A percentile compares a stretch with the other conserved stretches of the same genome.
Evolutionary conservation across 1,140 invertebrate genomes (phyloP).

Genomic region (Leguminivora glycinivorella): DNA sequence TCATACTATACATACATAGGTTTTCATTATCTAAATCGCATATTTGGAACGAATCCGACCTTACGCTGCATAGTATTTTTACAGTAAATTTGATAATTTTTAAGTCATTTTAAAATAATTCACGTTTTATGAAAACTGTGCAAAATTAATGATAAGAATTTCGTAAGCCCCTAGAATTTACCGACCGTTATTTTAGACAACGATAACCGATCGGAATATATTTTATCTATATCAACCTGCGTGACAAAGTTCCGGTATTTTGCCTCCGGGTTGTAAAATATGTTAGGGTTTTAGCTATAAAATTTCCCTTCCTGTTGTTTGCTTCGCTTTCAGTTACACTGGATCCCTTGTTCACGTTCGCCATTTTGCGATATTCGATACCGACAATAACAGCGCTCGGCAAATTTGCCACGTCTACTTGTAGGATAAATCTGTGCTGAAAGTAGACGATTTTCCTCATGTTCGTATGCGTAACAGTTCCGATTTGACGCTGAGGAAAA

Average conservation of each 20-base stretch:
- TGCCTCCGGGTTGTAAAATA: conserved; percentile 39
- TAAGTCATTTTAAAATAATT: no score
- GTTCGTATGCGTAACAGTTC: neutral
- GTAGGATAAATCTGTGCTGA: conserved; percentile 13
- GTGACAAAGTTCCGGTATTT: conserved; percentile 32
- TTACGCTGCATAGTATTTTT: no score
- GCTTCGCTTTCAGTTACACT: conserved; percentile 43
- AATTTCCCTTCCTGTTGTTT: conserved; percentile 38
- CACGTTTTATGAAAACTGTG: no score
- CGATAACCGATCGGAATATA: conserved; percentile 26
- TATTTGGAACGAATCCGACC: no score
- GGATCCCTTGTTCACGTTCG: conserved; percentile 35
- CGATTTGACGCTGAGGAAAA: neutral
- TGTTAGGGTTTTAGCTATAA: conserved; percentile 44
- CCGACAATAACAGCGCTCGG: conserved; percentile 44
- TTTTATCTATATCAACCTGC: conserved; percentile 30
- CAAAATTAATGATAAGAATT: neutral
- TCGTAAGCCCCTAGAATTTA: neutral
- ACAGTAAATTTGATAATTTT: no score
- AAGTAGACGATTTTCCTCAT: neutral
- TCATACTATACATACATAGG: no score
- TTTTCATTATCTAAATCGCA: no score
- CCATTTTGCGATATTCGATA: conserved; percentile 50
- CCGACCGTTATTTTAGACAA: neutral
- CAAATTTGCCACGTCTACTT: conserved; percentile 3